Evolutionary conservation across 2,797 vertebrate species (phyloP).

Genomic region (Novumbra hubbsi): DNA sequence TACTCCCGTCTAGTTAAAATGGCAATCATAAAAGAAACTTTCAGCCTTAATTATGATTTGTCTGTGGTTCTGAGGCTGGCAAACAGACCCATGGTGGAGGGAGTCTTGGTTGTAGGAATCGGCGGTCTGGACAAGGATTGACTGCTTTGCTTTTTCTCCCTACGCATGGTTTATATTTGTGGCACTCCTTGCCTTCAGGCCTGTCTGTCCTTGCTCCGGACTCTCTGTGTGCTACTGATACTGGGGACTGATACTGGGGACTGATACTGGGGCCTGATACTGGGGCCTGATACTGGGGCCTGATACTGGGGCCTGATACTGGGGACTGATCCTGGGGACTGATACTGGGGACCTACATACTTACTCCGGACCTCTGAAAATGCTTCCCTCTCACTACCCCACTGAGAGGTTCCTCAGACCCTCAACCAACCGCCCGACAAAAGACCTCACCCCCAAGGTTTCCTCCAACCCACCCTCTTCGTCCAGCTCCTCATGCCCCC

Average conservation of each 20-base stretch:
- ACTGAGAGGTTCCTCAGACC: background rate
- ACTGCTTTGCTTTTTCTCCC: no score
- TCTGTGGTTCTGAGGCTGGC: conserved; percentile 66
- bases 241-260: no score
- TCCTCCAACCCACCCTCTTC: background rate
- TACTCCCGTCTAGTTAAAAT: conserved; percentile 67
- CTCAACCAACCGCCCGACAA: background rate
- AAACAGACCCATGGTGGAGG: conserved; percentile 65
- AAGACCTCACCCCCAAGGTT: background rate
- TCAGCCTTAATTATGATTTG: conserved; percentile 78
- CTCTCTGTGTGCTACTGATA: conserved; percentile 20
- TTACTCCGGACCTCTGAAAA: conserved; percentile 29
- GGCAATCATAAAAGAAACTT: conserved; percentile 76
- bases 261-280: no score
- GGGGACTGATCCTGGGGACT: no score
- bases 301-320: no score
- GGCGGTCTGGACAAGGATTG: no score
- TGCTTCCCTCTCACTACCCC: conserved; percentile 12
- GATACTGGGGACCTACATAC: conserved; percentile 16
- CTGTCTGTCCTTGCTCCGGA: background rate
- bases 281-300: no score
- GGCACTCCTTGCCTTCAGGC: no score
- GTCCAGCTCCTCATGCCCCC: conserved; percentile 21
- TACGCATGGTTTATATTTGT: no score
- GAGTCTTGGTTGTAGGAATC: background rate